Base-by-base conservation (phyloP, 2,113 vertebrate species). In the Callipepla californica region DNA sequence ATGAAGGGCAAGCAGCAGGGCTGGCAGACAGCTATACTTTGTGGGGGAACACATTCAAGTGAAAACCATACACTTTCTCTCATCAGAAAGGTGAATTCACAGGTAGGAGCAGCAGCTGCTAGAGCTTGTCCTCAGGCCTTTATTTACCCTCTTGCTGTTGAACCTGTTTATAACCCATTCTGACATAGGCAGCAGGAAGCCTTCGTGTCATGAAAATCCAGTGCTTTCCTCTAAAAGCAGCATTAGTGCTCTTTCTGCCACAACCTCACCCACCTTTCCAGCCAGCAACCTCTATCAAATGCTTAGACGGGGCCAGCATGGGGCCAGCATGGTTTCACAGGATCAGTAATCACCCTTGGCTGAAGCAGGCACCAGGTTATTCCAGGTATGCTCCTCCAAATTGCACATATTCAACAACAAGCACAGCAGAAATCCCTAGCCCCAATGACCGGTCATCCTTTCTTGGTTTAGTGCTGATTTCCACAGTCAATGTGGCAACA, bases 381-480 rank as follows among this genome's bases (percentile, higher is more conserved):
- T 48, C 28, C 19, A 47, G 23, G 7, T 78, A 44, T 55, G 44
- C 26, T 75, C 30, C 8, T 65, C 50, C 44, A 69, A 1, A 5
- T 20, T 0, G 0, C 10, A 50, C 0, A 0, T 5, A 0, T 1
- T 53, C 53, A 85, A 16, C 9, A 25, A 85, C 73, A 53, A 67
- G 20, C 18, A 32, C 76, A 77, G n/a, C 6, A 72, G 20, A 6
- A 73, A 36, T 13, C 32, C 28, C 58, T 21, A 44, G 22, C 11
- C 32, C 38, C 3, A 1, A 11, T 13, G 13, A 7, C 44, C 47
- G 57, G 9, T 14, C 38, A 19, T 4, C 38, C 5, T 4, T 42
- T 28, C 36, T 44, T 44, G 10, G 58, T 80, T 87, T 63, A 58
- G 53, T n/a, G 44, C n/a, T 30, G 72, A 42, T 15, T 15, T 62